Evolutionary conservation across 2,113 vertebrate genomes (phyloP).

Genomic region (Chinchilla lanigera): DNA sequence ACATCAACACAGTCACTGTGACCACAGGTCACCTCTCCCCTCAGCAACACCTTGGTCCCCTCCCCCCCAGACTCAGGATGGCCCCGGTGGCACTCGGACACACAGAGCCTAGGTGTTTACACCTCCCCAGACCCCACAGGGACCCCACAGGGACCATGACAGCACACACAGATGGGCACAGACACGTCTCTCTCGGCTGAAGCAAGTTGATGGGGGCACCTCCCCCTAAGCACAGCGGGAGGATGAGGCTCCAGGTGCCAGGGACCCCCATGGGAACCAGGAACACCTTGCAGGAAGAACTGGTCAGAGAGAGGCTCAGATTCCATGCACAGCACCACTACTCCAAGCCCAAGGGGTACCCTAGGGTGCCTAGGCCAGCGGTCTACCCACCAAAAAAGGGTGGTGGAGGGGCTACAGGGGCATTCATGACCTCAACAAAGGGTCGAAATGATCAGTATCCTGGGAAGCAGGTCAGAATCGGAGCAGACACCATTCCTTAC

Average conservation of each 20-base stretch:
- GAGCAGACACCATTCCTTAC: background rate
- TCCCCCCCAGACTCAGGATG: background rate
- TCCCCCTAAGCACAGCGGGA: background rate
- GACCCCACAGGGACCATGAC: fast-evolving
- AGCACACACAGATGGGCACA: fast-evolving
- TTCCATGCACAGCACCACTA: fast-evolving
- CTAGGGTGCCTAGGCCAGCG: fast-evolving
- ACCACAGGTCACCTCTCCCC: background rate
- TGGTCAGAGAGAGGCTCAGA: background rate
- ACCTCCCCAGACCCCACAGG: fast-evolving
- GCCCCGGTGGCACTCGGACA: fast-evolving
- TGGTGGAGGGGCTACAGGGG: fast-evolving
- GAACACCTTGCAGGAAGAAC: background rate
- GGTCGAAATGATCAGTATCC: fast-evolving
- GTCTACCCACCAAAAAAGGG: fast-evolving
- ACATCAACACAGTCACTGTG: background rate
- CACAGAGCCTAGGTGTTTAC: background rate
- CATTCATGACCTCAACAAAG: fast-evolving
- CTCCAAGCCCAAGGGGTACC: fast-evolving
- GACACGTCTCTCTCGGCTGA: fast-evolving
- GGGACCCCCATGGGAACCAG: background rate
- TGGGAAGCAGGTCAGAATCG: fast-evolving
- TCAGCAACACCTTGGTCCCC: background rate
- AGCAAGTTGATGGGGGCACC: background rate
- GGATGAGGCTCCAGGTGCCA: background rate